Percentiles rank a stretch among this genome's conserved stretches.
Evolutionary conservation across 2,888 invertebrate genomes (phyloP).

Genomic region (Leucoma salicis): DNA sequence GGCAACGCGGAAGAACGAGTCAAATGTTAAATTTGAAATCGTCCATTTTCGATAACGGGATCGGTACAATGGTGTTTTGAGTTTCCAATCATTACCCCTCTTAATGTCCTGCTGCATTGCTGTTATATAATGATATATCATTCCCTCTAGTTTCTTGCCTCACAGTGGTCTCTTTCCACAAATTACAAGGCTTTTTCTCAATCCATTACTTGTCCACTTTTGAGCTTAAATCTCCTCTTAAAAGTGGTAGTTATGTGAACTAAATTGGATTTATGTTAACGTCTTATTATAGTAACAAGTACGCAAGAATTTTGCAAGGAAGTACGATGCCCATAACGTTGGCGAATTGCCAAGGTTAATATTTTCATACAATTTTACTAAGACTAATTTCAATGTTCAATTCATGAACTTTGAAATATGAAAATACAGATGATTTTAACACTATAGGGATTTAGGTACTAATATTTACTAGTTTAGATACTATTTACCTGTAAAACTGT

Average conservation of each 20-base stretch:
- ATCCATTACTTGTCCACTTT: too few relatives aligned
- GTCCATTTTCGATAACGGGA: conserved; percentile 44
- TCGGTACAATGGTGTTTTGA: conserved; percentile 48
- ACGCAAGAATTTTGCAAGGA: conserved; percentile 14
- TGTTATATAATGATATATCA: neutral
- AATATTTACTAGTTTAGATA: too few relatives aligned
- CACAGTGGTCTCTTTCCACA: too few relatives aligned
- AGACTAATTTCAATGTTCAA: neutral
- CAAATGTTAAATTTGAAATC: conserved; percentile 24
- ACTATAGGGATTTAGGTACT: too few relatives aligned
- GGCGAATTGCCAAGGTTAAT: conserved; percentile 31
- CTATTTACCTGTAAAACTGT: too few relatives aligned
- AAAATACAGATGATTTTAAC: neutral
- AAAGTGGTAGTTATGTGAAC: too few relatives aligned
- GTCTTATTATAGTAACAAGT: conserved; percentile 3
- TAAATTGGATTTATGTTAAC: too few relatives aligned
- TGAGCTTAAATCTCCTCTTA: too few relatives aligned
- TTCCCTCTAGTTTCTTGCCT: too few relatives aligned
- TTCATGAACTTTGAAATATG: neutral
- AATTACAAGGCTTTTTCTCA: too few relatives aligned
- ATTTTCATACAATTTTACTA: conserved; percentile 14
- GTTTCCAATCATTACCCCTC: conserved; percentile 43
- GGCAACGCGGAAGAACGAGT: conserved; percentile 39
- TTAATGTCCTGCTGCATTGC: conserved; percentile 30
- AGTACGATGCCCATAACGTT: conserved; percentile 24